Evolutionary conservation across 1,140 invertebrate genomes (phyloP).

Genomic region (Rhopalosiphum maidis): DNA sequence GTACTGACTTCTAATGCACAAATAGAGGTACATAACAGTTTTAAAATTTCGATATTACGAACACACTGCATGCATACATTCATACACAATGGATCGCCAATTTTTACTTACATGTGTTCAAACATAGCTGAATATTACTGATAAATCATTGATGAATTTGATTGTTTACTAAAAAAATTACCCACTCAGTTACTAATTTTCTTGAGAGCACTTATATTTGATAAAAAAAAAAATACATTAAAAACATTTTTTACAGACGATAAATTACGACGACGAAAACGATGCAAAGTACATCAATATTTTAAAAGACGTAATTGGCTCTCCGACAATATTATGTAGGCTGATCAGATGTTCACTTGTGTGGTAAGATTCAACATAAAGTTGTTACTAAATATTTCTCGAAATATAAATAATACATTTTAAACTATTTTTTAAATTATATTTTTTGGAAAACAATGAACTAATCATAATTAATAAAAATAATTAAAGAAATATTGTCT

Average conservation of each 20-base stretch:
- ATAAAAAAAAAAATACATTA: too few relatives aligned
- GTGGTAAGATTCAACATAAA: background rate
- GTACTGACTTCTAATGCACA: background rate
- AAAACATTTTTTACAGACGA: background rate
- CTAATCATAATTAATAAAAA: too few relatives aligned
- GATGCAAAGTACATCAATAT: background rate
- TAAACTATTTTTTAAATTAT: too few relatives aligned
- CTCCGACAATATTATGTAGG: background rate
- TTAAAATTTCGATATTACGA: background rate
- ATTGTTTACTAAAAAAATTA: background rate
- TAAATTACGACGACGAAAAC: background rate
- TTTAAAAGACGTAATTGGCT: background rate
- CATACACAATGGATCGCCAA: background rate
- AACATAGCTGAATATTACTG: background rate
- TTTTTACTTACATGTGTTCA: background rate
- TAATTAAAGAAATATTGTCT: too few relatives aligned
- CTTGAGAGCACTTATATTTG: background rate
- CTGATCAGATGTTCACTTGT: constrained; percentile 4
- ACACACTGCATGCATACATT: background rate
- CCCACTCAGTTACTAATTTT: background rate
- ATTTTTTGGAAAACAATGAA: too few relatives aligned
- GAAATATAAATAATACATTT: too few relatives aligned
- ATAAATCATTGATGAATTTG: background rate
- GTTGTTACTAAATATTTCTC: too few relatives aligned
- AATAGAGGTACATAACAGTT: background rate